These are phyloP conservation scores for Papilio protenor DNA, from an alignment of 2,888 invertebrate species.

Conservation along the genomic window DNA sequence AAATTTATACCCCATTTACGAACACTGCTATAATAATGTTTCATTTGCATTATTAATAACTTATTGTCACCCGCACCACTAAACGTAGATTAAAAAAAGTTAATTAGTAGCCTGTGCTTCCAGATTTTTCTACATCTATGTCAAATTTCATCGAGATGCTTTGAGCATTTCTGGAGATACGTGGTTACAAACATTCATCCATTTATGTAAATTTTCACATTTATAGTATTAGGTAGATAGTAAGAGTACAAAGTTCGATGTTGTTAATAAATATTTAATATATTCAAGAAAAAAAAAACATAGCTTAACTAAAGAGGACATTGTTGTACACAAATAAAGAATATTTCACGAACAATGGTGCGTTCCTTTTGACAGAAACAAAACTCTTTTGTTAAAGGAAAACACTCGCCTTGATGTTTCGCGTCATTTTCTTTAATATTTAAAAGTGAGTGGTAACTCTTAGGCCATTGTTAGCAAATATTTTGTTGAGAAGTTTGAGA, in stretches of 20 bases:
- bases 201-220: no score
- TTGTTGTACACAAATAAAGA: conserved; percentile 33
- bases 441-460: conserved; percentile 27
- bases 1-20: not conserved
- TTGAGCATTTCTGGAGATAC: no score
- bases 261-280: no score
- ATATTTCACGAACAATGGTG: conserved; percentile 28
- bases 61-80: not conserved
- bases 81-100: no score
- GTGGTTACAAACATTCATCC: no score
- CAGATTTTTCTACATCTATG: no score
- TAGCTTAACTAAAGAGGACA: conserved; percentile 16
- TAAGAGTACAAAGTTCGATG: not conserved
- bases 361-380: conserved; percentile 29
- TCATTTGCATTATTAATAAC: not conserved
- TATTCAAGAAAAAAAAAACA: conserved; percentile 2
- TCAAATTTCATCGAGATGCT: no score
- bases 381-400: conserved; percentile 32
- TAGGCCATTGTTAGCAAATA: conserved; percentile 1
- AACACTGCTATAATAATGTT: not conserved
- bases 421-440: conserved; percentile 26
- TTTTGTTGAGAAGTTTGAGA: conserved; percentile 1
- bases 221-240: no score
- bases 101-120: no score
- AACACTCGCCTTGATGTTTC: conserved; percentile 28